Conservation (phyloP, 1,140 invertebrate genomes). For the Scaptomyza montana region DNA sequence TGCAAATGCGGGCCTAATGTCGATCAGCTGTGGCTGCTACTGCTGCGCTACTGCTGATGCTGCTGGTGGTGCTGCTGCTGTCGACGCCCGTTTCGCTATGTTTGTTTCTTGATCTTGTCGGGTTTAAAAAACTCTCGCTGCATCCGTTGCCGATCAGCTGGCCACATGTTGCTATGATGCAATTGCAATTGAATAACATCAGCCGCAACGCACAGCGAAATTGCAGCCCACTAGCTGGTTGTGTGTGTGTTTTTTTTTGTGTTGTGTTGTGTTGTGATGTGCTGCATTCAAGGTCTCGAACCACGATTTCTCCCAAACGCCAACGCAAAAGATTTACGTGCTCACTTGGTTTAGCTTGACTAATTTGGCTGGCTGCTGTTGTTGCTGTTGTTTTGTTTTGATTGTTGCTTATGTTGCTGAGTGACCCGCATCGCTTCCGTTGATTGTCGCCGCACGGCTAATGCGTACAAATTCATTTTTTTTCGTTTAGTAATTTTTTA, state of each 20-base stretch:
- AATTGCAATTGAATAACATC: slow-evolving; percentile 73
- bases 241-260: not conserved
- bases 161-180: slow-evolving; percentile 66
- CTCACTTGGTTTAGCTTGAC: slow-evolving; percentile 57
- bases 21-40: slow-evolving; percentile 66
- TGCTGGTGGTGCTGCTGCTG: slow-evolving; percentile 30
- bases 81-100: slow-evolving; percentile 43
- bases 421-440: slow-evolving; percentile 73
- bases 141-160: slow-evolving; percentile 47
- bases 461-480: slow-evolving; percentile 70
- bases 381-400: slow-evolving; percentile 17
- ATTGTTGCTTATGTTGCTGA: slow-evolving; percentile 28
- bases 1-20: slow-evolving; percentile 68
- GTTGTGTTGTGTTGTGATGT: no score
- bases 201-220: slow-evolving; percentile 49
- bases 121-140: slow-evolving; percentile 71
- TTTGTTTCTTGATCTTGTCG: slow-evolving; percentile 69
- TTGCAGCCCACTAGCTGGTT: slow-evolving; percentile 40
- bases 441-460: slow-evolving; percentile 64
- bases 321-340: slow-evolving; percentile 64
- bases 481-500: slow-evolving; percentile 23
- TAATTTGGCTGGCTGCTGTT: slow-evolving; percentile 46
- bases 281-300: slow-evolving; percentile 71
- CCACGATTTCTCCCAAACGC: slow-evolving; percentile 66
- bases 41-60: no score